Conservation (phyloP, 2,797 vertebrate species). For the Pempheris klunzingeri region DNA sequence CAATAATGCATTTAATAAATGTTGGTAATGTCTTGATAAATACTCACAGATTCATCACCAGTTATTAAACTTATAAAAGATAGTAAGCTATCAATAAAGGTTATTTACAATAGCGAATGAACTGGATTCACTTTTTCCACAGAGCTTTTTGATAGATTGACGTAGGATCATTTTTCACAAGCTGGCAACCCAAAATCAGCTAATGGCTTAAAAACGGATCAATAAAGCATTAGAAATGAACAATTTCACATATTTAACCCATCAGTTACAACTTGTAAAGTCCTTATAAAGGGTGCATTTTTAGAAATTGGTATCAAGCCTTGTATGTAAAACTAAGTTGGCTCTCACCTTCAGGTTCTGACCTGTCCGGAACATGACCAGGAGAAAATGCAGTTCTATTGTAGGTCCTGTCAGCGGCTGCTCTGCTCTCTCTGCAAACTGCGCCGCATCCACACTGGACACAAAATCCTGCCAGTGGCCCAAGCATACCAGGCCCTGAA, state of each 20-base stretch:
- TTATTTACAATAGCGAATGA: neutral
- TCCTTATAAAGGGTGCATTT: too few relatives aligned
- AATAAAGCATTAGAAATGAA: neutral
- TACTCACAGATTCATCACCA: neutral
- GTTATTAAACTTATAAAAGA: neutral
- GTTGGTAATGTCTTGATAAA: neutral
- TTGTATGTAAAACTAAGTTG: neutral
- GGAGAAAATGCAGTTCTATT: slow-evolving; percentile 96
- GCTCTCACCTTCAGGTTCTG: slow-evolving; percentile 86
- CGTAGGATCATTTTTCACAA: neutral
- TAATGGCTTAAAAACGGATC: neutral
- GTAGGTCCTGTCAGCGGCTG: slow-evolving; percentile 93
- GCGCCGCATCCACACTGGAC: slow-evolving; percentile 91
- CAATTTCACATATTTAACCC: neutral
- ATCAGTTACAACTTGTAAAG: neutral
- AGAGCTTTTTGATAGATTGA: neutral
- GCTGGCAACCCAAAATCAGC: neutral
- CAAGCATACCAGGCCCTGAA: slow-evolving; percentile 95
- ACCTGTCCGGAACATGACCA: slow-evolving; percentile 95
- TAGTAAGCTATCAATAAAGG: neutral
- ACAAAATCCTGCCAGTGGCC: slow-evolving; percentile 93
- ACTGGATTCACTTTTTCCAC: neutral
- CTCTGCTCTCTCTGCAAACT: slow-evolving; percentile 96
- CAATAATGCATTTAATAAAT: neutral
- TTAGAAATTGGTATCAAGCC: neutral